phyloP scores from a whole-genome alignment of 1,140 invertebrate genomes.

The Drosophila leontia region DNA sequence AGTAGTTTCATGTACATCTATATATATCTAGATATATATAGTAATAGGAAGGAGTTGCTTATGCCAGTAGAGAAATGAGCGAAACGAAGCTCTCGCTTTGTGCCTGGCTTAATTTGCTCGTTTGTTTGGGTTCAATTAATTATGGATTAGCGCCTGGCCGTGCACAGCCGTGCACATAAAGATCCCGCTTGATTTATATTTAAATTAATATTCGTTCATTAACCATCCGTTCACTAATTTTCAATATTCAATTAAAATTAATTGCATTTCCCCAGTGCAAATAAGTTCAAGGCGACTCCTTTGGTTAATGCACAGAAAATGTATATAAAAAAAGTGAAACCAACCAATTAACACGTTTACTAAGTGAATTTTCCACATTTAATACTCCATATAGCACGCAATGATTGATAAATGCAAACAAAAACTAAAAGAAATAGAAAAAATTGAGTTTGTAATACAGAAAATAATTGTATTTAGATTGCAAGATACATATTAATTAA shows the following conservation, averaged over 20 bases:
- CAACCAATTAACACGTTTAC: conserved; percentile 40
- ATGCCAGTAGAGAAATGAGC: conserved; percentile 10
- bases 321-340: conserved; percentile 12
- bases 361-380: conserved; percentile 18
- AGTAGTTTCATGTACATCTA: conserved; percentile 29
- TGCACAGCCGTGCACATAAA: conserved; percentile 25
- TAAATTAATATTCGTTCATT: conserved; percentile 45
- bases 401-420: conserved; percentile 25
- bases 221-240: conserved; percentile 47
- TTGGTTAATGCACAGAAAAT: conserved; percentile 10
- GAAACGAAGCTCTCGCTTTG: conserved; percentile 25
- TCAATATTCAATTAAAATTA: conserved; percentile 52
- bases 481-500: neutral
- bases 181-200: conserved; percentile 45
- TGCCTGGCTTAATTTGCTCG: conserved; percentile 39
- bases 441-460: neutral
- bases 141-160: conserved; percentile 43
- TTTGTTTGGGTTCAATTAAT: conserved; percentile 54
- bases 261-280: conserved; percentile 42
- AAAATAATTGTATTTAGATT: conserved; percentile 12
- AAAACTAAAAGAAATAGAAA: conserved; percentile 7
- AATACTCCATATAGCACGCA: neutral
- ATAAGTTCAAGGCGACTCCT: conserved; percentile 29
- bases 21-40: neutral
- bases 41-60: conserved; percentile 2